Conservation (phyloP, 1,140 invertebrate genomes). For the Acromyrmex echinatior region DNA sequence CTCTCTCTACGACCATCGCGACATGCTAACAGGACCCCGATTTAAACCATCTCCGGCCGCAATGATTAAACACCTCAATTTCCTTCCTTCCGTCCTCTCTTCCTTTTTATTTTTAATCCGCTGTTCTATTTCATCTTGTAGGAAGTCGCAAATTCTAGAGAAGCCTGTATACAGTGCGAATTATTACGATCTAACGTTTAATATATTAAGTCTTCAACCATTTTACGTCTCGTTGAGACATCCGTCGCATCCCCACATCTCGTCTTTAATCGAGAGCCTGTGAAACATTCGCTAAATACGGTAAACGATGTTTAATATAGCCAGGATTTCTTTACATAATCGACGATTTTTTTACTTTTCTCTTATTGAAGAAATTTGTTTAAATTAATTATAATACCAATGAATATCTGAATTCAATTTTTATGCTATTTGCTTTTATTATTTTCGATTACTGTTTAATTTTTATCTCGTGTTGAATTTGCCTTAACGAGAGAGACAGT, state of each 20-base stretch:
- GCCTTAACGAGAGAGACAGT: not conserved
- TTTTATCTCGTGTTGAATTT: not conserved
- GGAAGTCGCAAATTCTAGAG: not conserved
- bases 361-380: not conserved
- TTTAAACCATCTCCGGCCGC: not conserved
- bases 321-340: not conserved
- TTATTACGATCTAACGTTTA: slow-evolving; percentile 19
- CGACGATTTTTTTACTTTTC: not conserved
- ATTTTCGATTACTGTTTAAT: not conserved
- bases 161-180: not conserved
- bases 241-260: not conserved
- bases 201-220: slow-evolving; percentile 1
- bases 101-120: not conserved
- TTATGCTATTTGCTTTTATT: not conserved
- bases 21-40: not conserved
- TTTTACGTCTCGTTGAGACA: not conserved
- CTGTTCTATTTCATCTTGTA: not conserved
- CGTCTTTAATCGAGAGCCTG: not conserved
- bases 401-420: slow-evolving; percentile 46
- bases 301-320: not conserved
- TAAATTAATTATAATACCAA: not conserved
- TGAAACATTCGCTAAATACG: not conserved
- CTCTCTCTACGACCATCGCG: not conserved
- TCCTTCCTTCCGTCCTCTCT: not conserved
- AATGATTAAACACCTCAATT: slow-evolving; percentile 6